A percentile compares a stretch with the other conserved stretches of the same genome.
These are phyloP conservation scores for Synergus itoensis DNA, from an alignment of 2,888 invertebrate genomes.

Conservation along the genomic window DNA sequence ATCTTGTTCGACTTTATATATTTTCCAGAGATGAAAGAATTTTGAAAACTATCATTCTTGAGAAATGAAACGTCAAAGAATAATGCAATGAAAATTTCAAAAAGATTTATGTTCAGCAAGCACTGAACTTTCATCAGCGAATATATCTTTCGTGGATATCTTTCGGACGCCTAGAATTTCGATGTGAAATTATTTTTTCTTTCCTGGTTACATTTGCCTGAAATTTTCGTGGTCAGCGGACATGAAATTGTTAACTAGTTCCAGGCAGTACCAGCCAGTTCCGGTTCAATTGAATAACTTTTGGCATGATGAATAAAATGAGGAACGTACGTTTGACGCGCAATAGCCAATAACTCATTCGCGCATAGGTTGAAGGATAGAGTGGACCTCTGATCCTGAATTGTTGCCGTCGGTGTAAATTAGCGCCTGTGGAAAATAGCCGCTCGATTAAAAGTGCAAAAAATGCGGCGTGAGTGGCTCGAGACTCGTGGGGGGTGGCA, in stretches of 20 bases:
- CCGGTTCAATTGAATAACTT: background rate
- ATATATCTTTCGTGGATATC: too few species aligned
- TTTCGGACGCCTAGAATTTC: too few species aligned
- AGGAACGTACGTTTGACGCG: conserved; percentile 9
- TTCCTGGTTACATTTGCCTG: too few species aligned
- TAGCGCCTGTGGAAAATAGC: conserved; percentile 36
- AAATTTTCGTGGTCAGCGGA: too few species aligned
- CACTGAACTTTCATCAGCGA: too few species aligned
- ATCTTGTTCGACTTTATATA: background rate
- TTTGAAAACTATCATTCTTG: background rate
- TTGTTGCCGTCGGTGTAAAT: conserved; percentile 39
- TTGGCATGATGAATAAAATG: conserved; percentile 8
- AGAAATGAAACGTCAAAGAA: too few species aligned
- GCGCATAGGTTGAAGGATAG: conserved; percentile 5
- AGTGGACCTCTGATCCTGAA: conserved; percentile 29
- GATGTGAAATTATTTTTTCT: too few species aligned
- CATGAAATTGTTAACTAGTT: too few species aligned
- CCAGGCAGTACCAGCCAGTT: too few species aligned
- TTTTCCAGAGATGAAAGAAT: background rate
- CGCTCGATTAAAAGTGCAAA: conserved; percentile 39
- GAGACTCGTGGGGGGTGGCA: conserved; percentile 27
- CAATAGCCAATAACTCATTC: conserved; percentile 30
- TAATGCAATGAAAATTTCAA: too few species aligned
- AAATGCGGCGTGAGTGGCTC: conserved; percentile 37
- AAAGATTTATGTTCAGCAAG: too few species aligned